Evolutionary conservation across 2,888 invertebrate genomes (phyloP), one percentile per base, ranked within the genome.

Genomic region (Oscheius sp.): DNA sequence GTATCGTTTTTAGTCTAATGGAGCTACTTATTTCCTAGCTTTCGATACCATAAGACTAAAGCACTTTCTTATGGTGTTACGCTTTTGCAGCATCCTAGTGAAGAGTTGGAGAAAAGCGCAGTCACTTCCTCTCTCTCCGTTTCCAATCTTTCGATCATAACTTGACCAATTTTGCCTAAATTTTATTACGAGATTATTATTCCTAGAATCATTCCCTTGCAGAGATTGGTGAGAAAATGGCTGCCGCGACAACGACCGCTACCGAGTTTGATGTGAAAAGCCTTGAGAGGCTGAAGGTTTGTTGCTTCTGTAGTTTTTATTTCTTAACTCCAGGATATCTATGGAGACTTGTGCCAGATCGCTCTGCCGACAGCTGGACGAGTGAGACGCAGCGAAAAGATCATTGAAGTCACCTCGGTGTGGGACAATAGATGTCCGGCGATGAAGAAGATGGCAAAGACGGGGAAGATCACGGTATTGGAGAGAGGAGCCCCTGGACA

Each of bases 361-460:
- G 78, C 81, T 2, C 67, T 74, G 17, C 71, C 76, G 1, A 67
- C 70, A 3, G 66, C 72, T 8, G 82, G 79, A 12, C 48, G 81
- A n/a, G 79, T 82, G 46, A 52, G 50, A 8, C 27, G 29, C 33
- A 67, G 57, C 46, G 65, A 45, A 10, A 48, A 61, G 39, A 15
- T 63, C 31, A 66, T 66, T 20, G 66, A 66, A 46, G 78, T 84
- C 12, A 70, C 73, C 12, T 75, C 81, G 6, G 66, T 75, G 5
- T 84, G 83, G 83, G 72, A 75, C 27, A 83, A 82, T 52, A 79
- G 84, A 0, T 80, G 74, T 27, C 73, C 76, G 25, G 71, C 72
- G 20, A 45, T 83, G 69, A 81, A 82, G 53, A 81, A 83, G 57
- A 25, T 72, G 6, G 65, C 74, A 3, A 65, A 67, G 3, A 72